Conservation (phyloP, 2,113 vertebrate genomes). For the Archilochus colubris region DNA sequence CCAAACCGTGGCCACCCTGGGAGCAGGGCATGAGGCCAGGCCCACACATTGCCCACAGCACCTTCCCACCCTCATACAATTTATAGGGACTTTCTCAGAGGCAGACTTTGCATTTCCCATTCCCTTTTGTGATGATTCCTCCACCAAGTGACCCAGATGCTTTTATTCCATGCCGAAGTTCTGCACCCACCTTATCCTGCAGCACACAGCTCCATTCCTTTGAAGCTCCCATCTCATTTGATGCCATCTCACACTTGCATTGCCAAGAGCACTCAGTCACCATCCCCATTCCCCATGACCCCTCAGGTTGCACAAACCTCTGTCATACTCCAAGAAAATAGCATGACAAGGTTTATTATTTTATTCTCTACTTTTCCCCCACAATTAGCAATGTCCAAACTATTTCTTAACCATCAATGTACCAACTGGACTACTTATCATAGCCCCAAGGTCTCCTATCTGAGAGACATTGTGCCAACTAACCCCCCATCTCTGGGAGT, state of each 20-base stretch:
- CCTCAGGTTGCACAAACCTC: not conserved
- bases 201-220: not conserved
- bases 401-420: not conserved
- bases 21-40: not conserved
- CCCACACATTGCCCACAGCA: fast-evolving
- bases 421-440: not conserved
- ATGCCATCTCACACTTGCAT: not conserved
- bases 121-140: not conserved
- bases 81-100: not conserved
- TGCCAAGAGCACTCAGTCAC: not conserved
- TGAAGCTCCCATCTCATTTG: not conserved
- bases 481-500: not conserved
- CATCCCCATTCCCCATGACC: not conserved
- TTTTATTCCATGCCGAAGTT: not conserved
- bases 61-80: not conserved
- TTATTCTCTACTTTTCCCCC: not conserved
- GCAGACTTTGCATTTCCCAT: not conserved
- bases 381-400: not conserved
- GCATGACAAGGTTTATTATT: not conserved
- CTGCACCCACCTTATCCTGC: not conserved
- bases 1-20: fast-evolving
- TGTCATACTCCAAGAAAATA: not conserved
- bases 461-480: fast-evolving
- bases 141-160: not conserved
- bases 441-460: not conserved